A percentile compares a stretch with the other conserved stretches of the same genome.
These are phyloP conservation scores for Halocynthia roretzi DNA, from an alignment of 23 tunicate genomes.

Conservation along the genomic window DNA sequence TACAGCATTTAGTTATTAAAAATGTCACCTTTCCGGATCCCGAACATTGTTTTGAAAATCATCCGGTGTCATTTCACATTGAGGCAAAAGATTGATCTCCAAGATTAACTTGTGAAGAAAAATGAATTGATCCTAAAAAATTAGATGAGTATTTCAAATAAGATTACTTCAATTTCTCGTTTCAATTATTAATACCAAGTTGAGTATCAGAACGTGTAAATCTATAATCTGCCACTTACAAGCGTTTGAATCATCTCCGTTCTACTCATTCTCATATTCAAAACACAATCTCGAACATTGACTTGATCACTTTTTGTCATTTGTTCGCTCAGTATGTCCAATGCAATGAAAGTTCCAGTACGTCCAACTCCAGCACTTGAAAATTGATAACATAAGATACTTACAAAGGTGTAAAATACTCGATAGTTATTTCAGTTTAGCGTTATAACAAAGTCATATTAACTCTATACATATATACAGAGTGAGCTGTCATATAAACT, in stretches of 20 bases:
- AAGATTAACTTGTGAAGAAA: no score
- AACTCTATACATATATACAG: no score
- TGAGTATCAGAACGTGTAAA: not conserved
- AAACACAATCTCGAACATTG: not conserved
- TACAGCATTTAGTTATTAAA: no score
- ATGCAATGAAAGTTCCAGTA: conserved; percentile 9
- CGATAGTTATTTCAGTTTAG: not conserved
- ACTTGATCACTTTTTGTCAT: not conserved
- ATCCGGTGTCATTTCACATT: no score
- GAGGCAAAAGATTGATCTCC: no score
- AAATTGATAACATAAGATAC: not conserved
- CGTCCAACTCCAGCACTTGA: conserved; percentile 19
- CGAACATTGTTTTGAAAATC: no score
- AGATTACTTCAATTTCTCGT: no score
- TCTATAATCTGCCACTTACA: not conserved
- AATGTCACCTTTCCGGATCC: no score
- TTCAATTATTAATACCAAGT: not conserved
- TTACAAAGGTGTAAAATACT: not conserved
- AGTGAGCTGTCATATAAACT: no score
- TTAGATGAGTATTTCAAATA: no score
- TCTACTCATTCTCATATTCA: conserved; percentile 1
- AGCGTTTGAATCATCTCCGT: conserved; percentile 3
- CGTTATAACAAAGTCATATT: not conserved
- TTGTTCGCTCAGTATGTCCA: conserved; percentile 9
- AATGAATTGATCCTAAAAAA: no score